Evolutionary conservation across 1,140 invertebrate species (phyloP).

Genomic region (Dolichoris vasculosae): DNA sequence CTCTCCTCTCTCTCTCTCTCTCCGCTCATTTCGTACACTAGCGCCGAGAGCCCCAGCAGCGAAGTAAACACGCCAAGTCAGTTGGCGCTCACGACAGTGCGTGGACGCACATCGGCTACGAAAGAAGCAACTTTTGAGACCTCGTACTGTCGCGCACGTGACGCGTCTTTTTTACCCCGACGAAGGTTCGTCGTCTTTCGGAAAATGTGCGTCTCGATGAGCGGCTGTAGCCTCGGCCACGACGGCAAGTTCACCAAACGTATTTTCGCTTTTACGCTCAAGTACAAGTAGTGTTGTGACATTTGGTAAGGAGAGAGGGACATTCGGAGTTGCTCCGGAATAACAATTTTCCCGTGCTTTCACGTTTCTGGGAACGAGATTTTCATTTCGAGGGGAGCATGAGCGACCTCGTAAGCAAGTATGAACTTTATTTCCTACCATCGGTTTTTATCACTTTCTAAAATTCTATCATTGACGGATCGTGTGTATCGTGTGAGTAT

Average conservation of each 20-base stretch:
- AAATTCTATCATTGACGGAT: not conserved
- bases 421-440: not conserved
- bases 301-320: not conserved
- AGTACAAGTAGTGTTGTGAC: not conserved
- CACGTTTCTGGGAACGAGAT: not conserved
- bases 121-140: not conserved
- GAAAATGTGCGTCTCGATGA: not conserved
- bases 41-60: slow-evolving; percentile 46
- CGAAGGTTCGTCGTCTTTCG: too few relatives aligned
- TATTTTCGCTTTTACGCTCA: not conserved
- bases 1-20: slow-evolving; percentile 46
- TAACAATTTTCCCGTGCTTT: not conserved
- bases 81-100: slow-evolving; percentile 57
- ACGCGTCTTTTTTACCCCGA: not conserved
- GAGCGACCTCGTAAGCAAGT: not conserved
- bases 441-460: not conserved
- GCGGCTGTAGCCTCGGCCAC: not conserved
- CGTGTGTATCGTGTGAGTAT: too few relatives aligned
- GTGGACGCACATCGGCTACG: slow-evolving; percentile 54
- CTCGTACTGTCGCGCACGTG: slow-evolving; percentile 4
- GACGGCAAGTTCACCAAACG: not conserved
- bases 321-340: not conserved
- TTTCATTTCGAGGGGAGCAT: not conserved
- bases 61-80: slow-evolving; percentile 62
- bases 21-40: slow-evolving; percentile 38